Conservation (phyloP, 2,797 vertebrate species). For the Gambelia wislizenii region DNA sequence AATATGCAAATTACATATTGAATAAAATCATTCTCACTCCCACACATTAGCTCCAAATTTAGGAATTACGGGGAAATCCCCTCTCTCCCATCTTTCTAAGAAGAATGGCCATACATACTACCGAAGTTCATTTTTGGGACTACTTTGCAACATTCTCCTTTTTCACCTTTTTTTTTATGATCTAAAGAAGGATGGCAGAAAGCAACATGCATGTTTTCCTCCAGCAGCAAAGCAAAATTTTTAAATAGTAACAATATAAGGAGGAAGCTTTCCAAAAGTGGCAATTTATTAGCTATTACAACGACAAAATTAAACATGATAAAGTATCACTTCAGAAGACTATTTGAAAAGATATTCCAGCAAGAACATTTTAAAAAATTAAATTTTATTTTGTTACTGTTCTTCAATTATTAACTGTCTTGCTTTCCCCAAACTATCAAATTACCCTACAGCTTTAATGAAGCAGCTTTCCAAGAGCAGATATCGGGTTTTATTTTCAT, state of each 20-base stretch:
- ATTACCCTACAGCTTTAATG: slow-evolving; percentile 53
- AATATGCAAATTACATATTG: no score
- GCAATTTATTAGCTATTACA: slow-evolving; percentile 36
- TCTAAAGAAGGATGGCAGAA: not conserved
- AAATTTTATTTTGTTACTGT: slow-evolving; percentile 31
- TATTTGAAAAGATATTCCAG: slow-evolving; percentile 19
- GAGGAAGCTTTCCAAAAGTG: not conserved
- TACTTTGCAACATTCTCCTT: not conserved
- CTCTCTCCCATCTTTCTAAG: no score
- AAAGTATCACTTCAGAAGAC: slow-evolving; percentile 42
- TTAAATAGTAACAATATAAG: not conserved
- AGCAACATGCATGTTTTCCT: not conserved
- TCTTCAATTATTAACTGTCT: slow-evolving; percentile 50
- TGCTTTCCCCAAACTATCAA: slow-evolving; percentile 54
- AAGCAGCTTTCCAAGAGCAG: slow-evolving; percentile 22
- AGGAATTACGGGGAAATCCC: no score
- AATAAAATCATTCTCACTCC: no score
- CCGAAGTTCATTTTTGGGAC: not conserved
- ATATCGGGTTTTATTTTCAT: slow-evolving; percentile 9
- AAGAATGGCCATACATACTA: not conserved
- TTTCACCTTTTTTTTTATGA: not conserved
- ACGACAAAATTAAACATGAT: slow-evolving; percentile 53
- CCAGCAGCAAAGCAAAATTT: not conserved
- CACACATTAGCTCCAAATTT: no score
- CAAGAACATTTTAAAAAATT: slow-evolving; percentile 41